These are phyloP conservation scores for Sus cebifrons DNA, from an alignment of 2,797 vertebrate genomes.

Conservation along the genomic window DNA sequence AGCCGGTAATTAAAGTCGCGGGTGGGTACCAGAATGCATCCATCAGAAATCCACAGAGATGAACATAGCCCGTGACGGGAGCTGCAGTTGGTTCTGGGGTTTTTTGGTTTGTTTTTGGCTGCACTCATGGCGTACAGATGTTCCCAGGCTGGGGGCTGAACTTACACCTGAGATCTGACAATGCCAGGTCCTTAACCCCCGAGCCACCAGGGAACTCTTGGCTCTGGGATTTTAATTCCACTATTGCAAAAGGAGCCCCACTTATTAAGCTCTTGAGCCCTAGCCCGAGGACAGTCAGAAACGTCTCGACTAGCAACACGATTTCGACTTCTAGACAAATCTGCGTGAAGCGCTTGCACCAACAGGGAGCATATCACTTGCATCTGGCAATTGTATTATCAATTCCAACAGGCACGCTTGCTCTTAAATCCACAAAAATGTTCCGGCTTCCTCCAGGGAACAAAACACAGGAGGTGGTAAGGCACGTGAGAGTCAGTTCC, in stretches of 20 bases:
- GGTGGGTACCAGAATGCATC: neutral
- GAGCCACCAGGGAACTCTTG: neutral
- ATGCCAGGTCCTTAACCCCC: no score
- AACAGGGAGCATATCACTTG: neutral
- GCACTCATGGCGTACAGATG: no score
- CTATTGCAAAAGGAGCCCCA: neutral
- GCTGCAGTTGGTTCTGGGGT: neutral
- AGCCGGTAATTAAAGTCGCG: conserved; percentile 61
- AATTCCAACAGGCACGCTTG: neutral
- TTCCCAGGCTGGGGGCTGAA: no score
- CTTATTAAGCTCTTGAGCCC: neutral
- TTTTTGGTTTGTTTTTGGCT: neutral
- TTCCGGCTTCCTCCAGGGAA: neutral
- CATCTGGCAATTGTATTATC: neutral
- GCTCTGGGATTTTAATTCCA: neutral
- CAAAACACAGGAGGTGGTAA: neutral
- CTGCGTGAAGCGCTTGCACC: neutral
- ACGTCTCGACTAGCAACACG: no score
- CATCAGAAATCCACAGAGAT: conserved; percentile 22
- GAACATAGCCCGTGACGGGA: neutral
- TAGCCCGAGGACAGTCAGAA: neutral
- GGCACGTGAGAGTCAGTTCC: neutral
- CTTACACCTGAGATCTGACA: no score
- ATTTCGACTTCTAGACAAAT: neutral
- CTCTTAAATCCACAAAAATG: neutral